A percentile compares a stretch with the other conserved stretches of the same genome.
These are phyloP conservation scores for Oreocharis arfaki DNA, from an alignment of 2,113 vertebrate genomes.

Conservation along the genomic window DNA sequence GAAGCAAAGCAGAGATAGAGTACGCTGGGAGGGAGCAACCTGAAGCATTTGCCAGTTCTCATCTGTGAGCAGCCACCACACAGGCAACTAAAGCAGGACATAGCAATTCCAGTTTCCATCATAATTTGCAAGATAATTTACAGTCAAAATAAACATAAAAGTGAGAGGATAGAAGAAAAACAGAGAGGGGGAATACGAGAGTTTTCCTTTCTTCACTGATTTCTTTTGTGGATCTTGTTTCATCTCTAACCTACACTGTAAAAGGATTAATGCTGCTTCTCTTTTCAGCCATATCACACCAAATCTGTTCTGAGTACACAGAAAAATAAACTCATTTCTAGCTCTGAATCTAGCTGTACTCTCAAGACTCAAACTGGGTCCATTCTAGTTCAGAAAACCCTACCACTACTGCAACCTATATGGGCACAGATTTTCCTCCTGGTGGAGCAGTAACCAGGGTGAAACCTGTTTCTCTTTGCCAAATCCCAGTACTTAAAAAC, in stretches of 20 bases:
- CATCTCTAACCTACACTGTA: neutral
- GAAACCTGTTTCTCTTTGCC: neutral
- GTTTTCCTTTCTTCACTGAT: neutral
- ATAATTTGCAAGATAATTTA: neutral
- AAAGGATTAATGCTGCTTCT: neutral
- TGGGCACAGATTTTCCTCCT: neutral
- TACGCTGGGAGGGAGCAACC: neutral
- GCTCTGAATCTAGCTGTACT: neutral
- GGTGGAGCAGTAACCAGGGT: neutral
- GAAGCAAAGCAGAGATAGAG: neutral
- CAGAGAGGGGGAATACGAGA: rapidly evolving
- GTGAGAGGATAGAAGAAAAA: neutral
- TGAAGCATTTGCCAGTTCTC: neutral
- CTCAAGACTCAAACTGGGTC: neutral
- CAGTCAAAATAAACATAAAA: neutral
- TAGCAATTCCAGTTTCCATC: neutral
- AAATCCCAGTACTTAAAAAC: neutral
- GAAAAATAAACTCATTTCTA: neutral
- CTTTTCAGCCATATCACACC: neutral
- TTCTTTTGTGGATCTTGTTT: neutral
- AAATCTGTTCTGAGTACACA: neutral
- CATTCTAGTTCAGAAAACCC: neutral
- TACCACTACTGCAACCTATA: neutral
- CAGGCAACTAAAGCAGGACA: neutral
- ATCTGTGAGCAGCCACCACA: neutral